These are phyloP conservation scores for Rhinolophus ferrumequinum DNA, from an alignment of 2,113 vertebrate species.

Conservation along the genomic window DNA sequence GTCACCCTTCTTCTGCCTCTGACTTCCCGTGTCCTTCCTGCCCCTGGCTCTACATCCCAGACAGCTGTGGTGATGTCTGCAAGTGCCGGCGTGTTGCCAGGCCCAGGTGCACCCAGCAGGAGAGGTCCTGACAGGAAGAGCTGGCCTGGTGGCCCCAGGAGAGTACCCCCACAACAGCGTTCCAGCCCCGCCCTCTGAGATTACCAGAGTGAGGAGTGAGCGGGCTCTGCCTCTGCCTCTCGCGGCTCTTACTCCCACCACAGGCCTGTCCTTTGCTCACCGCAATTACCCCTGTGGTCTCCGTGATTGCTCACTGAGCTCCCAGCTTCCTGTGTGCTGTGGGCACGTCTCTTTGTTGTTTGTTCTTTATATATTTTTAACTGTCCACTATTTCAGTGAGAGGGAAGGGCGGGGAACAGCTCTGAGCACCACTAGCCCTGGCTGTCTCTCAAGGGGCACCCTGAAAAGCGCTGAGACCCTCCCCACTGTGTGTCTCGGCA, in stretches of 20 bases:
- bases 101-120: neutral
- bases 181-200: neutral
- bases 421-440: neutral
- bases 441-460: neutral
- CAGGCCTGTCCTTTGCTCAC: neutral
- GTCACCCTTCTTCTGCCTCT: neutral
- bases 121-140: neutral
- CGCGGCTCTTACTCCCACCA: neutral
- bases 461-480: neutral
- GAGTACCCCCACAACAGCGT: neutral
- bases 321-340: neutral
- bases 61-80: neutral
- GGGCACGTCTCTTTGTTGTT: neutral
- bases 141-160: neutral
- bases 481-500: accelerated
- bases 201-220: neutral
- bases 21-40: neutral
- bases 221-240: too few species aligned
- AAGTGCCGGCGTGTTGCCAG: neutral
- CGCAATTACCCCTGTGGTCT: neutral
- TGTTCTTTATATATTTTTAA: slow-evolving; percentile 4
- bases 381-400: neutral
- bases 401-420: neutral
- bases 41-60: neutral
- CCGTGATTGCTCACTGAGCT: neutral